These are phyloP conservation scores for Parnassius smintheus DNA, from an alignment of 2,888 invertebrate species.

Conservation along the genomic window DNA sequence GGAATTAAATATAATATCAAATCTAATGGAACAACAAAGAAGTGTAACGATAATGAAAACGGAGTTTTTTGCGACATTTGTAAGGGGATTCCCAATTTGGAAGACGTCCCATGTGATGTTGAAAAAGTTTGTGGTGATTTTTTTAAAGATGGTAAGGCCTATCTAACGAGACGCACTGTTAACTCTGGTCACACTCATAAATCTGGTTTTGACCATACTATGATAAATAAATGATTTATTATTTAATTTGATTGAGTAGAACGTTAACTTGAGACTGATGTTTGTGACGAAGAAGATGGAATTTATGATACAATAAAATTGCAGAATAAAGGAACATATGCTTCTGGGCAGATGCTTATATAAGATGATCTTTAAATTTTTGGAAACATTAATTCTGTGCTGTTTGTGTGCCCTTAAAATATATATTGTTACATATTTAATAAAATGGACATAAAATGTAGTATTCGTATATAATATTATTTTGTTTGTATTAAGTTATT, in stretches of 20 bases:
- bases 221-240: slow-evolving; percentile 69
- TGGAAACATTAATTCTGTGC: background rate
- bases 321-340: slow-evolving; percentile 6
- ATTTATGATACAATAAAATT: slow-evolving; percentile 28
- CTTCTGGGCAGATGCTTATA: background rate
- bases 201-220: slow-evolving; percentile 56
- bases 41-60: slow-evolving; percentile 42
- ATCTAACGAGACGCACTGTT: slow-evolving; percentile 60
- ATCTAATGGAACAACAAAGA: slow-evolving; percentile 37
- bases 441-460: too few species aligned
- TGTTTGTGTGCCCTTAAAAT: background rate
- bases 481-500: too few species aligned
- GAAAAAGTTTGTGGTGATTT: slow-evolving; percentile 62
- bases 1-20: slow-evolving; percentile 40
- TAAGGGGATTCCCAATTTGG: slow-evolving; percentile 43
- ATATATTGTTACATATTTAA: background rate
- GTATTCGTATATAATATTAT: too few species aligned
- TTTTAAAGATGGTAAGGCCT: slow-evolving; percentile 58
- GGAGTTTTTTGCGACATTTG: slow-evolving; percentile 45
- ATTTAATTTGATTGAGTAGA: slow-evolving; percentile 21
- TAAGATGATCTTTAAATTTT: too few species aligned
- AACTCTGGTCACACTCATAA: slow-evolving; percentile 55
- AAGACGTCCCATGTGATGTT: slow-evolving; percentile 57
- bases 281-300: slow-evolving; percentile 56
- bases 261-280: slow-evolving; percentile 70